Evolutionary conservation across 2,113 vertebrate species (phyloP).

Genomic region (Thymallus thymallus): DNA sequence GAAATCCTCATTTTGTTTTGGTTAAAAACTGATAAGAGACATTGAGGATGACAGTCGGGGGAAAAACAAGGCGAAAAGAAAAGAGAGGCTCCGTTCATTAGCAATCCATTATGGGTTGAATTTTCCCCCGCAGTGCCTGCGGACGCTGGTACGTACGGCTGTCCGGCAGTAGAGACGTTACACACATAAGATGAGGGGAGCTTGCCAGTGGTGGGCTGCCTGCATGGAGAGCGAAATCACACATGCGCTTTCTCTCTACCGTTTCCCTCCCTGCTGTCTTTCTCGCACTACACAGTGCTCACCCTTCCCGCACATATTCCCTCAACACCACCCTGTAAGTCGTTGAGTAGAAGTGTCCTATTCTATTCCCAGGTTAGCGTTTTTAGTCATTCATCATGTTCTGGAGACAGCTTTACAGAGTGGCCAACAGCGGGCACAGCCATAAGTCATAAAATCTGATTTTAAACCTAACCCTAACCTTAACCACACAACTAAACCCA

Average conservation of each 20-base stretch:
- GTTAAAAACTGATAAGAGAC: constrained; percentile 83
- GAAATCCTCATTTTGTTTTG: constrained; percentile 93
- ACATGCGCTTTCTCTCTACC: constrained; percentile 77
- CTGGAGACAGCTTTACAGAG: too few species aligned
- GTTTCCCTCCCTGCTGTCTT: constrained; percentile 38
- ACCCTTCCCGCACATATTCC: background rate
- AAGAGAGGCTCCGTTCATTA: constrained; percentile 55
- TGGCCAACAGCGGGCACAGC: too few species aligned
- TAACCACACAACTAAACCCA: too few species aligned
- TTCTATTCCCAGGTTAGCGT: too few species aligned
- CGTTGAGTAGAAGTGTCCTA: background rate
- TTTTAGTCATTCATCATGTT: too few species aligned
- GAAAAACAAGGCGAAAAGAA: constrained; percentile 21
- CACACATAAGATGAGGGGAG: constrained; percentile 82
- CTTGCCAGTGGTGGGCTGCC: constrained; percentile 75
- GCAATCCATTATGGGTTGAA: constrained; percentile 73
- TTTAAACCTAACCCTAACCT: too few species aligned
- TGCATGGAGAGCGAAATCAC: constrained; percentile 64
- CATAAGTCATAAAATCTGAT: too few species aligned
- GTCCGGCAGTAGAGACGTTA: constrained; percentile 78
- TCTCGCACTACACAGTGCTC: background rate
- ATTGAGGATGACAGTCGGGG: constrained; percentile 76
- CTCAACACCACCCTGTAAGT: background rate
- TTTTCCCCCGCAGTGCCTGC: constrained; percentile 85
- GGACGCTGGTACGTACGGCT: constrained; percentile 72